These are phyloP conservation scores for Mionectes macconnelli DNA, from an alignment of 2,113 vertebrate genomes.

Conservation along the genomic window DNA sequence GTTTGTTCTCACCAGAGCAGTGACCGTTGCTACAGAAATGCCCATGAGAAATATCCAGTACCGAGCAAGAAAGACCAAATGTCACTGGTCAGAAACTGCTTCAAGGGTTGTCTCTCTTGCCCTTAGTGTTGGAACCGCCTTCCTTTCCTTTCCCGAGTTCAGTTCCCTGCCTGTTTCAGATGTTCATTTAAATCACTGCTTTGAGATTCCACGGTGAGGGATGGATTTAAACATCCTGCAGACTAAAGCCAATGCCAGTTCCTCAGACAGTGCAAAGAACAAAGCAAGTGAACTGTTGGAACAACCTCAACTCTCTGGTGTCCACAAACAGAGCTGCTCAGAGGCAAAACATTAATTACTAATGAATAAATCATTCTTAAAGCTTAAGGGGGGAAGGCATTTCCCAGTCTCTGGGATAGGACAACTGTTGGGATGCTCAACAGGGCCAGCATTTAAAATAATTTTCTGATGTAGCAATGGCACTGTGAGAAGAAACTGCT, in stretches of 20 bases:
- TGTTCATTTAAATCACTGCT: not conserved
- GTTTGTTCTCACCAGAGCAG: not conserved
- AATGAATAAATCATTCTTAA: not conserved
- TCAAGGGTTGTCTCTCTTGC: not conserved
- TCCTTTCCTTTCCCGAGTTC: not conserved
- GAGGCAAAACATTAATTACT: not conserved
- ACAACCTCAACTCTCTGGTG: not conserved
- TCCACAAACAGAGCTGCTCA: not conserved
- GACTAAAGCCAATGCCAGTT: not conserved
- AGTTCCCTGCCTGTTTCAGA: not conserved
- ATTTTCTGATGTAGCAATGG: not conserved
- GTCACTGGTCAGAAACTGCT: not conserved
- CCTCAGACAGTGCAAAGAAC: not conserved
- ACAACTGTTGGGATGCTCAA: not conserved
- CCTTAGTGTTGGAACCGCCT: not conserved
- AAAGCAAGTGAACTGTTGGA: not conserved
- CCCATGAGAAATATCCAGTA: not conserved
- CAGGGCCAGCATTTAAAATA: not conserved
- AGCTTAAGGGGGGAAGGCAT: rapidly evolving
- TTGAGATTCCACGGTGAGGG: not conserved
- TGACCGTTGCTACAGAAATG: not conserved
- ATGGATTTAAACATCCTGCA: not conserved
- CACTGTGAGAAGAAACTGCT: not conserved
- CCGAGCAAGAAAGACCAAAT: not conserved
- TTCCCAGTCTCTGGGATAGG: not conserved